phyloP scores from a whole-genome alignment of 2,113 vertebrate genomes.

The Euleptes europaea region DNA sequence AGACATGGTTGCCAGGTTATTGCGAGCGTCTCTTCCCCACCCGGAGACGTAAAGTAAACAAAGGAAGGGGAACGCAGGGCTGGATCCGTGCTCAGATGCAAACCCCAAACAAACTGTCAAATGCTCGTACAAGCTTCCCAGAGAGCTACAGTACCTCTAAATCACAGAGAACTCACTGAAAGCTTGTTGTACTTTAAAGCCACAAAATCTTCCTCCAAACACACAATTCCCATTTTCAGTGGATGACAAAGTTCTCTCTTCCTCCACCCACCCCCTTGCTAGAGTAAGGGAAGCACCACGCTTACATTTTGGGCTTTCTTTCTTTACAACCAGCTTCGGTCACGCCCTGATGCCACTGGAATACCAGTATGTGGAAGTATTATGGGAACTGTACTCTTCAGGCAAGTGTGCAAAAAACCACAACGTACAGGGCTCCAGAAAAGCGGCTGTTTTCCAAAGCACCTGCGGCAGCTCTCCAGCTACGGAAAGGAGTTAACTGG shows the following conservation, averaged over 20 bases:
- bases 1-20: conserved; percentile 54
- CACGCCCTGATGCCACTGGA: conserved; percentile 54
- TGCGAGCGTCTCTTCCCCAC: not conserved
- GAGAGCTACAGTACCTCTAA: not conserved
- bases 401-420: not conserved
- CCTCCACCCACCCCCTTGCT: too few relatives aligned
- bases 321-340: conserved; percentile 40
- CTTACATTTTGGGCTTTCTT: conserved; percentile 25
- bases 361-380: conserved; percentile 49
- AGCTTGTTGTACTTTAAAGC: not conserved
- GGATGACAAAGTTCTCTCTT: conserved; percentile 10
- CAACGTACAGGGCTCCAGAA: not conserved
- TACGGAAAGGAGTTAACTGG: rapidly evolving
- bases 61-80: not conserved
- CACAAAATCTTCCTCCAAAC: not conserved
- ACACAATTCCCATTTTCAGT: rapidly evolving
- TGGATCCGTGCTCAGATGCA: not conserved
- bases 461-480: rapidly evolving
- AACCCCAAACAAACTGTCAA: not conserved
- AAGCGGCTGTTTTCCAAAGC: not conserved
- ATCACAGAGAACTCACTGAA: not conserved
- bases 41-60: not conserved
- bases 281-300: not conserved
- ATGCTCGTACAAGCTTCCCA: not conserved
- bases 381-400: conserved; percentile 60